A percentile compares a stretch with the other conserved stretches of the same genome.
Conservation (phyloP, 2,888 invertebrate genomes). For the Lycia hirtaria region DNA sequence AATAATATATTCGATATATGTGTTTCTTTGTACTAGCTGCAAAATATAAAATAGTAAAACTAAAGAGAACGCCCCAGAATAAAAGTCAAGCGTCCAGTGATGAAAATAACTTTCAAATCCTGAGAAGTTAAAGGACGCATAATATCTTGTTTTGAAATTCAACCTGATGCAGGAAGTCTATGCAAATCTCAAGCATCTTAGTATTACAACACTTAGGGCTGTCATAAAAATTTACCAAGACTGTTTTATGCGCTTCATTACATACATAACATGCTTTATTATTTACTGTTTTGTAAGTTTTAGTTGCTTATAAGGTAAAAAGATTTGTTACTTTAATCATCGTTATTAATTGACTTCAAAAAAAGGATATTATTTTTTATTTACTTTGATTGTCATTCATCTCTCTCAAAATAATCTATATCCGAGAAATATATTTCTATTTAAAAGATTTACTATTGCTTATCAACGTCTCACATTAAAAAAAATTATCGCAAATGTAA, state of each 20-base stretch:
- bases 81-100: not conserved
- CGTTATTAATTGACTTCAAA: no score
- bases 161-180: constrained; percentile 24
- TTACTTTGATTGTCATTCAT: no score
- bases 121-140: constrained; percentile 15
- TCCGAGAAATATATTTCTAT: no score
- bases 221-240: not conserved
- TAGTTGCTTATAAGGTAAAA: no score
- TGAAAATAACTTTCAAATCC: constrained; percentile 12
- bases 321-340: no score
- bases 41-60: not conserved
- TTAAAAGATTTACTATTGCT: not conserved
- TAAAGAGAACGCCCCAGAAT: not conserved
- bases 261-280: no score
- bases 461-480: not conserved
- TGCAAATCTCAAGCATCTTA: constrained; percentile 22
- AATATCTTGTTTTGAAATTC: constrained; percentile 24
- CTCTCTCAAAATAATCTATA: no score
- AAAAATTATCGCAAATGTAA: constrained; percentile 9
- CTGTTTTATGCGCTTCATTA: no score
- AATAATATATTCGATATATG: no score
- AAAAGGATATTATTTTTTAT: no score
- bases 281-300: no score
- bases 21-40: no score
- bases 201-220: constrained; percentile 16